phyloP scores from a whole-genome alignment of 2,113 vertebrate species.

The Corythaeola cristata region DNA sequence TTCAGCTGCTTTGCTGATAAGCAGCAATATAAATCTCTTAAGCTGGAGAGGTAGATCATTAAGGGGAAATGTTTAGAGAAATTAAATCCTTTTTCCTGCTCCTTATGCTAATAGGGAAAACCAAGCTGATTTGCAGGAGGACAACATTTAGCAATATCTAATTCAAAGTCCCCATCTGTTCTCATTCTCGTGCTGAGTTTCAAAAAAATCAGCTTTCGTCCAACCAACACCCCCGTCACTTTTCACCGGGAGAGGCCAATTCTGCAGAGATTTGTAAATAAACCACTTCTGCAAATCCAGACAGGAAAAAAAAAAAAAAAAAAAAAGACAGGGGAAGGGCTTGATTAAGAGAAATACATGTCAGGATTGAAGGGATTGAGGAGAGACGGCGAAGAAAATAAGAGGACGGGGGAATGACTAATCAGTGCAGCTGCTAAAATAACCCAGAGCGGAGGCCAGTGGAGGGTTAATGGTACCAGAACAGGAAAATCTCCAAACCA shows the following conservation, averaged over 20 bases:
- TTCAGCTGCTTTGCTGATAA: slow-evolving; percentile 9
- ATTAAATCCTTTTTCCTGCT: slow-evolving; percentile 42
- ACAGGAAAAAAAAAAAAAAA: neutral
- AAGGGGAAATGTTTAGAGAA: slow-evolving; percentile 14
- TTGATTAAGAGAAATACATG: neutral
- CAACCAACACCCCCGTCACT: neutral
- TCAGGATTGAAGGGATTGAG: neutral
- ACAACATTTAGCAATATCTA: neutral
- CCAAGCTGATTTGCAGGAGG: slow-evolving; percentile 25
- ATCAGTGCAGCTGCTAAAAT: neutral
- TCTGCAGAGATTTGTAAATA: slow-evolving; percentile 34
- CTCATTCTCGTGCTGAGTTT: neutral
- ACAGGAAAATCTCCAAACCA: neutral
- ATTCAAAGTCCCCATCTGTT: slow-evolving; percentile 52
- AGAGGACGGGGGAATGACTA: neutral
- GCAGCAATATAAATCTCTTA: neutral
- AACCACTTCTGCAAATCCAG: neutral
- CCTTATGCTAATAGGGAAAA: slow-evolving; percentile 27
- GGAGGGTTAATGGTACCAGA: neutral
- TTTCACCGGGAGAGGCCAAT: neutral
- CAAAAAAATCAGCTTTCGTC: slow-evolving; percentile 48
- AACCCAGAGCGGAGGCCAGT: neutral
- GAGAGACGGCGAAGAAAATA: neutral
- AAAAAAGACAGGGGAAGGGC: neutral
- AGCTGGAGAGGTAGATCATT: slow-evolving; percentile 7